Evolutionary conservation across 2,113 vertebrate species (phyloP).

Genomic region (Burhinus bistriatus): DNA sequence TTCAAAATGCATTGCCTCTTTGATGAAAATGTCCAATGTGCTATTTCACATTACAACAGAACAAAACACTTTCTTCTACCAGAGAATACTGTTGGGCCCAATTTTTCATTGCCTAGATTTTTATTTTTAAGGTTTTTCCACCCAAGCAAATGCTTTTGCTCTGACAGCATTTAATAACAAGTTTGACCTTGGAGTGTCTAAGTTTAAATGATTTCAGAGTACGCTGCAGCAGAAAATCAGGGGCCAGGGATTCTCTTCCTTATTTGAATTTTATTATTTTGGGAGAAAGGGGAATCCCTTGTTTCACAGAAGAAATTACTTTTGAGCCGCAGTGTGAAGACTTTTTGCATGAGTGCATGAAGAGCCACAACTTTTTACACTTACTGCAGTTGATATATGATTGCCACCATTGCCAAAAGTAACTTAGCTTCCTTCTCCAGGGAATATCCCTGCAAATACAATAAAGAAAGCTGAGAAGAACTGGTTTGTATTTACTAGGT

Average conservation of each 20-base stretch:
- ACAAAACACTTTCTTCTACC: not conserved
- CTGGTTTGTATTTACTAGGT: not conserved
- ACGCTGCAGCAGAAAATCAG: not conserved
- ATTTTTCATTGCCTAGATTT: not conserved
- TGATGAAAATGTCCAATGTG: not conserved
- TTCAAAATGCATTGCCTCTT: not conserved
- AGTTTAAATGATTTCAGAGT: slow-evolving; percentile 28
- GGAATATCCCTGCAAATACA: not conserved
- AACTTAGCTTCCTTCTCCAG: not conserved
- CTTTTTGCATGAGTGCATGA: not conserved
- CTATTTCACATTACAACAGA: not conserved
- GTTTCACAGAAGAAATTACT: slow-evolving; percentile 52
- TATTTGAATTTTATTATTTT: slow-evolving; percentile 64
- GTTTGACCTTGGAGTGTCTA: slow-evolving; percentile 32
- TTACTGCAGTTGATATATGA: not conserved
- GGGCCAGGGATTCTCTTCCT: slow-evolving; percentile 32
- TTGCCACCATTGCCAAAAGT: not conserved
- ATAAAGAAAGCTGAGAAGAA: not conserved
- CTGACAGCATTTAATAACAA: slow-evolving; percentile 50
- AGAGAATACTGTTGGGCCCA: not conserved
- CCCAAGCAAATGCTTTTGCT: slow-evolving; percentile 11
- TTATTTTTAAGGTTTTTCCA: not conserved
- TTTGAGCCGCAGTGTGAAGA: not conserved
- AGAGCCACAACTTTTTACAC: not conserved
- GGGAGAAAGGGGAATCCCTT: slow-evolving; percentile 45